Evolutionary conservation across 2,113 vertebrate species (phyloP), one percentile per base, ranked within the genome.

Genomic region (Oreochromis tanganicae): DNA sequence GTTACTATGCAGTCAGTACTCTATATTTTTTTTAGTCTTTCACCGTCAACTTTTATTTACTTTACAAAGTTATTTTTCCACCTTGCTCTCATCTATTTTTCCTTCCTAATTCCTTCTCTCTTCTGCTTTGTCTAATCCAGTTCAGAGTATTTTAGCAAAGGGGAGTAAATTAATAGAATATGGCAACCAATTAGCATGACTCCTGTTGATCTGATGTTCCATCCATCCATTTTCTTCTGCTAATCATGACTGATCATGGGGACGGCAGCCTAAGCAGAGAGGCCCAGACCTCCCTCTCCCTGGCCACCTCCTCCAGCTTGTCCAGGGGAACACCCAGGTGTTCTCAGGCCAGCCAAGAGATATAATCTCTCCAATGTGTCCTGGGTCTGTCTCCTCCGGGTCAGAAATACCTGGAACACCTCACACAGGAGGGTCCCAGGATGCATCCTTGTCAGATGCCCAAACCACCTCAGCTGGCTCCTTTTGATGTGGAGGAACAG

Each of bases 1-100:
- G 84, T 73, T 73, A 89, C 93, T 84, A 85, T 90, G 57, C 87
- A 91, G 89, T 95, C 93, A 89, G 82, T 86, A 86, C 75, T 87
- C 19, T 81, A 21, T 78, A 48, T 85, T 68, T 73, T 29, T 81
- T 61, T 81, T 56, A 21, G 36, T 89, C 85, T 86, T 61, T 46
- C 59, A 14, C 14, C 21, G 17, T 46, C 68, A 43, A 1, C 9
- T 84, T 75, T 24, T 9, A 8, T 5, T 27, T 82, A 32, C 4
- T 54, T 24, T 82, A 19, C 41, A 32, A 43, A 56, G 46, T 50
- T 81, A 38, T 75, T 66, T 86, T 81, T 78, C 68, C 41, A 34
- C 41, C 75, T 85, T 54, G 3, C 34, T 83, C 38, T 66, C 66
- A 79, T 87, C 52, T 68, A 11, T 68, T 12, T 54, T 75, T 87